Base-by-base conservation (phyloP, 30 jellyfish, hydroid and myxozoan species). In the Catostylus mosaicus region DNA sequence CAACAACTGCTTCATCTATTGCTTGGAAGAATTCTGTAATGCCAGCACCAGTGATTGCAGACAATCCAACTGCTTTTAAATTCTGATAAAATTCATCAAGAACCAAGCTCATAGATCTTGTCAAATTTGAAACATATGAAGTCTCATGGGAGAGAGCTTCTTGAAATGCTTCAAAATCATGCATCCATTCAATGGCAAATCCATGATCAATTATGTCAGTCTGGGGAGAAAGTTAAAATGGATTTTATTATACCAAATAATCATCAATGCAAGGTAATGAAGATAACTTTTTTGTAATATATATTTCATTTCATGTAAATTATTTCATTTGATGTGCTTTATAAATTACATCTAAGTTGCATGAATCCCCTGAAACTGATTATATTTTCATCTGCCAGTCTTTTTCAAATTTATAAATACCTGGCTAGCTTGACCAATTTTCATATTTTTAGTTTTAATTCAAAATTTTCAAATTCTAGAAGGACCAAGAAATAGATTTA, bases 61-160 rank as follows among this genome's bases (percentile, higher is more conserved):
- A 93, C 24, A 87, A 54, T 30, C 98, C 97, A 51, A 93, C 97
- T 32, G 95, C 52, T 66, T 94, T 94, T 29, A 94, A 76, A 51
- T 76, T 83, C 62, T 88, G 89, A 45, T 94, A 94, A 77, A 94
- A 94, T 72, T 94, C 99, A 75, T 94, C 99, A 62, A 94, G 96
- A 12, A 89, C 97, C 22, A 94, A 68, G 72, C 99, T 88, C 97
- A 94, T 83, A 38, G 99, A 94, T 52, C 97, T 78, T 43, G 99
- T 85, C 36, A 94, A 37, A 71, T 94, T 89, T 46, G 97, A 88
- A 30, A 71, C 75, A 57, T 78, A 94, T 7, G 99, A 94, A 24
- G 99, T 88, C 67, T 89, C 97, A 31, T 83, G 61, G 22, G 92
- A 52, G 3, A 94, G 82, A 1, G 99, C 99, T 34, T 88, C 99